Evolutionary conservation across 2,888 invertebrate genomes (phyloP).

Genomic region (Lydus trimaculatus): DNA sequence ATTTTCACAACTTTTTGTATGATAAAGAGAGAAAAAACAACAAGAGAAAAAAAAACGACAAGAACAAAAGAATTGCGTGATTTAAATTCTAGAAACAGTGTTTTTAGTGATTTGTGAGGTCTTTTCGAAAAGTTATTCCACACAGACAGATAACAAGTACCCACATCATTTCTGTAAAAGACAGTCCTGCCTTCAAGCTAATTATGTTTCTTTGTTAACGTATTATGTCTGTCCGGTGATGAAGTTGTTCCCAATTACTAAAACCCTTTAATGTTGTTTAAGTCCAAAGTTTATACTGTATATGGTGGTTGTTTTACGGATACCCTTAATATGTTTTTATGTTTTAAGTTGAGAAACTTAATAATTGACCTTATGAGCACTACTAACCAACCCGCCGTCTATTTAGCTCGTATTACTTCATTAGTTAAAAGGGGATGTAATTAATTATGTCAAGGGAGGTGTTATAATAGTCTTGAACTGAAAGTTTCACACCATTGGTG

Average conservation of each 20-base stretch:
- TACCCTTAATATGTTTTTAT: neutral
- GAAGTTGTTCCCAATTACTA: neutral
- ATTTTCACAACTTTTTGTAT: neutral
- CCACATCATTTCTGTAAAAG: neutral
- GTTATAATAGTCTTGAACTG: conserved; percentile 16
- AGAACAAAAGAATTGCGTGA: neutral
- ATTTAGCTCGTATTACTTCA: conserved; percentile 27
- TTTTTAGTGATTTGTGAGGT: neutral
- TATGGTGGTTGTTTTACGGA: neutral
- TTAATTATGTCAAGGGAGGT: conserved; percentile 29
- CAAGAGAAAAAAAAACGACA: neutral
- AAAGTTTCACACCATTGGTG: neutral
- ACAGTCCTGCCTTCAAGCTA: neutral
- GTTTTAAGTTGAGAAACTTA: conserved; percentile 5
- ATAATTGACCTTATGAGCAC: conserved; percentile 25
- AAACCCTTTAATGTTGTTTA: neutral
- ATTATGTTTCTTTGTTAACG: neutral
- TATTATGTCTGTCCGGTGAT: neutral
- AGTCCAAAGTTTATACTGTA: neutral
- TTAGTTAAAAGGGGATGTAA: conserved; percentile 33
- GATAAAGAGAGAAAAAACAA: neutral
- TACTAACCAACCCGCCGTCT: conserved; percentile 17
- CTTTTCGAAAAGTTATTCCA: neutral
- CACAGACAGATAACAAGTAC: neutral
- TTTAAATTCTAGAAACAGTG: neutral